phyloP scores from a whole-genome alignment of 2,113 vertebrate genomes.

The Chloebia gouldiae region DNA sequence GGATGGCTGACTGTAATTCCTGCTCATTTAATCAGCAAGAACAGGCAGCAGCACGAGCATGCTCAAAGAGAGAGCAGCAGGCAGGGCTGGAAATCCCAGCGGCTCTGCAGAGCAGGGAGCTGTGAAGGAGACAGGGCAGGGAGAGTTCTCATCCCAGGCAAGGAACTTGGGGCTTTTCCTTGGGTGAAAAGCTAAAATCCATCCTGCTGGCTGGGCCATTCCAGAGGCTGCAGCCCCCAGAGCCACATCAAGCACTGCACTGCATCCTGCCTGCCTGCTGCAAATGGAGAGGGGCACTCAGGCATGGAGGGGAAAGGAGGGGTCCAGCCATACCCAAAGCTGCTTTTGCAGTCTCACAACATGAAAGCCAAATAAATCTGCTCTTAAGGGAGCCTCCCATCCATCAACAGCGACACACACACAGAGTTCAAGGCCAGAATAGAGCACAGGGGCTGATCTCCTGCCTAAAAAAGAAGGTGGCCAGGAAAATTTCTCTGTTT shows the following conservation, averaged over 20 bases:
- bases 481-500: not conserved
- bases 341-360: not conserved
- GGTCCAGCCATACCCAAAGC: not conserved
- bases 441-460: not conserved
- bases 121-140: not conserved
- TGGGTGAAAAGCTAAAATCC: not conserved
- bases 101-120: not conserved
- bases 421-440: not conserved
- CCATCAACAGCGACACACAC: not conserved
- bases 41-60: not conserved
- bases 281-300: not conserved
- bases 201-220: not conserved
- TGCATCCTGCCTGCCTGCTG: not conserved
- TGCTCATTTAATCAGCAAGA: constrained; percentile 4
- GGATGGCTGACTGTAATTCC: constrained; percentile 43
- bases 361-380: constrained; percentile 17
- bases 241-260: not conserved
- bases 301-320: constrained; percentile 2
- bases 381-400: not conserved
- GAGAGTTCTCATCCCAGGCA: not conserved
- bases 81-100: not conserved
- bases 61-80: not conserved
- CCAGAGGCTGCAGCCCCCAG: constrained; percentile 7
- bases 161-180: not conserved
- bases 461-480: not conserved